Base-by-base conservation (phyloP, 2,113 vertebrate genomes). In the Camelus dromedarius region DNA sequence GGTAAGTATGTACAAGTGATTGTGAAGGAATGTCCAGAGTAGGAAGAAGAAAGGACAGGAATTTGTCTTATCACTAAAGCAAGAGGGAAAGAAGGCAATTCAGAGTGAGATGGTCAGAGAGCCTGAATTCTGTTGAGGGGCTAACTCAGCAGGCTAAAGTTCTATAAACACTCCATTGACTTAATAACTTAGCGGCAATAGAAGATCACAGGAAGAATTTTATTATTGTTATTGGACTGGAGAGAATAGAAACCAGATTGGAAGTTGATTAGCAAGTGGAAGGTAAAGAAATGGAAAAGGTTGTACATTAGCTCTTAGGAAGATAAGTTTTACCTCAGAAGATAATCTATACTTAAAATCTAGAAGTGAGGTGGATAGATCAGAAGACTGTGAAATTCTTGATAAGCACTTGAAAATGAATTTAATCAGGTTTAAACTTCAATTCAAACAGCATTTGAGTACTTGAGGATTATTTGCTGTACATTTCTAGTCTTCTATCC, bases 371-470 rank as follows among this genome's bases (percentile, higher is more conserved):
- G 2, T 50, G 28, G 19, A 89, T 42, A 70, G 46, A 38, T 69
- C 26, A 69, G 30, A n/a, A 87, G 42, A 64, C 54, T 42, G 4
- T 72, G 26, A 72, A 48, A 85, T 67, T 87, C 50, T 87, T 87
- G 62, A 80, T 73, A 67, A 50, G 24, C 48, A 86, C 50, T 96
- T 89, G 62, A 82, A 88, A 87, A 90, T 84, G 42, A 72, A 91
- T 67, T 90, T 87, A 82, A 72, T 82, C 50, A 80, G 64, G 32
- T 95, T 91, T 95, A 96, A 84, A 84, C 38, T 38, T 10, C 42
- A 95, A 8, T 70, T 88, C 24, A 96, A 96, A 87, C 46, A 83
- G 75, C 13, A 88, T 91, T 88, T 16, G 30, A 66, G 93, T 87
- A 73, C 14, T 58, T 70, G 42, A 83, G 66, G 58, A 64, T 76